These are phyloP conservation scores for Drosophila tsacasi DNA, from an alignment of 1,140 invertebrate species.

Conservation along the genomic window DNA sequence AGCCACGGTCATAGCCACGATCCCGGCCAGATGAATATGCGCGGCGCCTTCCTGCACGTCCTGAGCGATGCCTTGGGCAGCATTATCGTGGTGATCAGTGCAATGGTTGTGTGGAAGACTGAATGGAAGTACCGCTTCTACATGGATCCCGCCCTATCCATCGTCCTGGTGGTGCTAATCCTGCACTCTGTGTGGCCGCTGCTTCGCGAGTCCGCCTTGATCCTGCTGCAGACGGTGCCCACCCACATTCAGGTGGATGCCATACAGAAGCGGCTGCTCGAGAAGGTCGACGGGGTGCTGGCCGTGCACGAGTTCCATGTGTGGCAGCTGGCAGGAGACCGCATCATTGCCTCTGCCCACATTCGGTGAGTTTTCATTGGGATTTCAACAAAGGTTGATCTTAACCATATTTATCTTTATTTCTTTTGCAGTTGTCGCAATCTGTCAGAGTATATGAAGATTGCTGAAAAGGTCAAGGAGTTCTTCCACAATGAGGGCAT, in stretches of 20 bases:
- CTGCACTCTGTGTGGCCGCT: slow-evolving; percentile 94
- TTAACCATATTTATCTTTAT: neutral
- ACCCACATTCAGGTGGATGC: slow-evolving; percentile 97
- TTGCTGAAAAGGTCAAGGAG: slow-evolving; percentile 97
- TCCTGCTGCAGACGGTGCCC: slow-evolving; percentile 96
- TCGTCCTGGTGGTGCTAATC: slow-evolving; percentile 92
- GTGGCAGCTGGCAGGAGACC: slow-evolving; percentile 96
- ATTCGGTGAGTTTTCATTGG: slow-evolving; percentile 88
- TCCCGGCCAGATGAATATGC: slow-evolving; percentile 97
- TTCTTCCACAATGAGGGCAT: slow-evolving; percentile 95
- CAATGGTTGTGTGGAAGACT: slow-evolving; percentile 94
- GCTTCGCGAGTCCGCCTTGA: slow-evolving; percentile 94
- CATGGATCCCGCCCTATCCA: slow-evolving; percentile 97
- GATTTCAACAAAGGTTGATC: neutral
- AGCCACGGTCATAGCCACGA: slow-evolving; percentile 88
- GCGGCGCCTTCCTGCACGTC: slow-evolving; percentile 98
- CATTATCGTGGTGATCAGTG: slow-evolving; percentile 98
- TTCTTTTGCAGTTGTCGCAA: slow-evolving; percentile 90
- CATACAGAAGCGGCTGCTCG: slow-evolving; percentile 93
- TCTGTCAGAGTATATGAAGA: slow-evolving; percentile 95
- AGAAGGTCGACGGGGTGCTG: slow-evolving; percentile 95
- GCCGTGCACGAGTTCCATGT: slow-evolving; percentile 98
- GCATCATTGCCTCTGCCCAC: slow-evolving; percentile 97
- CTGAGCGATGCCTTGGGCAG: slow-evolving; percentile 98
- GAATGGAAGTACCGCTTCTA: slow-evolving; percentile 93